Conservation (phyloP, 2,797 vertebrate species). For the Echiichthys vipera region DNA sequence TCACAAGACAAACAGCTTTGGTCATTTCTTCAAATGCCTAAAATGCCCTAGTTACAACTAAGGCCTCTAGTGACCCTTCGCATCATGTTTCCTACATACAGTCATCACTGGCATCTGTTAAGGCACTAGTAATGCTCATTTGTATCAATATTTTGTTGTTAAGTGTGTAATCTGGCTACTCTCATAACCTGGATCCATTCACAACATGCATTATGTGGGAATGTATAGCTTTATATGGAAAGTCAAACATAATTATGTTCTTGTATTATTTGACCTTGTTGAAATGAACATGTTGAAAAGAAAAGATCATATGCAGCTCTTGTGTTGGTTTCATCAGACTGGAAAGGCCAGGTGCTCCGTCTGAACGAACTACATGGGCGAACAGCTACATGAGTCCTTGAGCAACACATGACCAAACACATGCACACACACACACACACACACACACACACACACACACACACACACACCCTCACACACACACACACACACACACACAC, state of each 20-base stretch:
- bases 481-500: too few relatives aligned
- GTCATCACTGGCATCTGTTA: neutral
- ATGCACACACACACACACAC: neutral
- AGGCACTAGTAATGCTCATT: too few relatives aligned
- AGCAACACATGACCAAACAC: neutral
- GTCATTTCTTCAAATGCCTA: conserved; percentile 9
- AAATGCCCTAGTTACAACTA: neutral
- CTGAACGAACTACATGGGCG: conserved; percentile 17
- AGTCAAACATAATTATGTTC: neutral
- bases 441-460: neutral
- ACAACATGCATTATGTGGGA: neutral
- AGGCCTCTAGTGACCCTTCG: neutral
- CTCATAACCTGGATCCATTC: too few relatives aligned
- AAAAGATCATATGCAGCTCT: neutral
- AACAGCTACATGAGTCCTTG: conserved; percentile 21
- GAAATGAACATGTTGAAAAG: neutral
- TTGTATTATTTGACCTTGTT: conserved; percentile 5
- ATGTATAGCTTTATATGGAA: neutral
- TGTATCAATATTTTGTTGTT: too few relatives aligned
- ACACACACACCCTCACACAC: too few relatives aligned
- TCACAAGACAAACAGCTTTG: neutral
- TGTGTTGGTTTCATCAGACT: conserved; percentile 7
- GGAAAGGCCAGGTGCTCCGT: conserved; percentile 37
- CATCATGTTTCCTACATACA: neutral
- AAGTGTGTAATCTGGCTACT: too few relatives aligned